Percentiles rank a stretch among this genome's conserved stretches.
Conservation (phyloP, 2,888 invertebrate genomes). For the Dynastes hyllus region DNA sequence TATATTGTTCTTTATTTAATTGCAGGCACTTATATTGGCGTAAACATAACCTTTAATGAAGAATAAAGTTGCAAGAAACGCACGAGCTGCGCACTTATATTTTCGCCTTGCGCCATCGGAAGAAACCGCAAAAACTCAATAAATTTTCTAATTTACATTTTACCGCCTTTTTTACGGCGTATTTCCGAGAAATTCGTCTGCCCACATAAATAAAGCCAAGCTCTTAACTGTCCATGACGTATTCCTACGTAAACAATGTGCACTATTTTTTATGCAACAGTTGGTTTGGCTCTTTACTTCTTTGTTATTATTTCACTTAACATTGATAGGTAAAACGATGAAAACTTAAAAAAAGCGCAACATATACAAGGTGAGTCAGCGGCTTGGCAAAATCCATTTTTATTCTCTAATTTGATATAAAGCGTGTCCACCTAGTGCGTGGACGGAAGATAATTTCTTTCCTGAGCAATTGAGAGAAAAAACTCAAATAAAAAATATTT, state of each 20-base stretch:
- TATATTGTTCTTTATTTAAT: slow-evolving; percentile 34
- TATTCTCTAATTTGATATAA: no score
- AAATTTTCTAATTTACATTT: slow-evolving; percentile 48
- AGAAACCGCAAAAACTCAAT: slow-evolving; percentile 46
- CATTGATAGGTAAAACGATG: neutral
- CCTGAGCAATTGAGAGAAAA: no score
- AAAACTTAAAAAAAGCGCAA: no score
- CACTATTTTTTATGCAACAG: slow-evolving; percentile 36
- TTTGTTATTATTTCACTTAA: slow-evolving; percentile 8
- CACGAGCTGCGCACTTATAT: slow-evolving; percentile 21
- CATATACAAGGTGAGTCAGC: no score
- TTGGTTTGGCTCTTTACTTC: slow-evolving; percentile 23
- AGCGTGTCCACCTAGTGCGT: no score
- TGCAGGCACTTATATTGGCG: slow-evolving; percentile 24
- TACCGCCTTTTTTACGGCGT: slow-evolving; percentile 47
- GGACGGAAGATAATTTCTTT: no score
- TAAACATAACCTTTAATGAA: slow-evolving; percentile 42
- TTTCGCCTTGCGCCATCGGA: slow-evolving; percentile 35
- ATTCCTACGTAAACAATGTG: slow-evolving; percentile 29
- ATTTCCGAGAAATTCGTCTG: slow-evolving; percentile 49
- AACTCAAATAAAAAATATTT: no score
- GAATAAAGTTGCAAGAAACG: slow-evolving; percentile 26
- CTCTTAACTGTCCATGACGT: slow-evolving; percentile 41
- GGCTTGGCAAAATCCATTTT: no score
- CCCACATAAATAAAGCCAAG: slow-evolving; percentile 41